Percentiles rank a stretch among this genome's conserved stretches.
phyloP scores from a whole-genome alignment of 2,797 vertebrate genomes.

The Rhinichthys osculus region DNA sequence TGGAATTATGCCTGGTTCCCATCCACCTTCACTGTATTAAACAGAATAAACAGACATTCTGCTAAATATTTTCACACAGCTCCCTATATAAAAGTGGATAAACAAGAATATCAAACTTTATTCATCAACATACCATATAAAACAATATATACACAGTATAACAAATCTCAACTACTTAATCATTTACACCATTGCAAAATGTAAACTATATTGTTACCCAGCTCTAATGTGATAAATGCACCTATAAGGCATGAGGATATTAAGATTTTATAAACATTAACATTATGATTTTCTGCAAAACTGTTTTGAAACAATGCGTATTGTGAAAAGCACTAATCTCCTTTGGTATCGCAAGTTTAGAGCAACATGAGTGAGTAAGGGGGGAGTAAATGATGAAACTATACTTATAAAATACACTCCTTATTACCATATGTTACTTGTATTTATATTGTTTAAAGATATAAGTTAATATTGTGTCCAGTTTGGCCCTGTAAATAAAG shows the following conservation, averaged over 20 bases:
- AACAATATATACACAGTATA: neutral
- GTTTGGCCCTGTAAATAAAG: too few species aligned
- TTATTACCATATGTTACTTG: too few species aligned
- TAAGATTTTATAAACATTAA: slow-evolving; percentile 1
- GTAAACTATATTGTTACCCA: neutral
- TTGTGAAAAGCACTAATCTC: neutral
- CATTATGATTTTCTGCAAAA: neutral
- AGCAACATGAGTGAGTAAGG: neutral
- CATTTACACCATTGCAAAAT: neutral
- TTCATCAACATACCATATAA: neutral
- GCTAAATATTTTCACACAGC: neutral
- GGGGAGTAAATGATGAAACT: neutral
- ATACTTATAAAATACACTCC: neutral
- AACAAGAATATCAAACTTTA: neutral
- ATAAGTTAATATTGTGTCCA: too few species aligned
- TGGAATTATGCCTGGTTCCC: neutral
- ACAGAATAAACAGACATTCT: neutral
- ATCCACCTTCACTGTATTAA: neutral
- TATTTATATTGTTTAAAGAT: too few species aligned
- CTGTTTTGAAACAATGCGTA: neutral
- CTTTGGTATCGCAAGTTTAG: neutral
- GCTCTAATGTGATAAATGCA: neutral
- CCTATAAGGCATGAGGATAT: neutral
- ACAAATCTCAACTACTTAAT: neutral
- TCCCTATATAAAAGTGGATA: neutral